Conservation (phyloP, 2,797 vertebrate species). For the Chloroceryle amazona region DNA sequence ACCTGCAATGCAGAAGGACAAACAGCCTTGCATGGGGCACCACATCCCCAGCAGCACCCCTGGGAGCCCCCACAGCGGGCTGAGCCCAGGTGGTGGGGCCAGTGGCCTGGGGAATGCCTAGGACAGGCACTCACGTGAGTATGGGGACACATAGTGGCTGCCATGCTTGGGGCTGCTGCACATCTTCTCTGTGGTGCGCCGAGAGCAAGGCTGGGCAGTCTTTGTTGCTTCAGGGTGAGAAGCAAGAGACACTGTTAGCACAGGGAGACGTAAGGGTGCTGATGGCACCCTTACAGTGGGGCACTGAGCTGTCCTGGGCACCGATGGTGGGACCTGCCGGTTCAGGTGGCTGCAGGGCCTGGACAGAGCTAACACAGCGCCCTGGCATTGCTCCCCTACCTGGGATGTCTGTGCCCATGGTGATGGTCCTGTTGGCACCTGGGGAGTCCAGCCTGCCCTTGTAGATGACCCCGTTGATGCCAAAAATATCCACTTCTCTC, state of each 20-base stretch:
- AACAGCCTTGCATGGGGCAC: rapidly evolving
- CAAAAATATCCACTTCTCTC: conserved; percentile 77
- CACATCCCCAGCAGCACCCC: background rate
- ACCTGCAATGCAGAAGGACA: background rate
- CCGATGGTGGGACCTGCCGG: rapidly evolving
- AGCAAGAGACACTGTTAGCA: background rate
- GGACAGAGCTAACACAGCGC: rapidly evolving
- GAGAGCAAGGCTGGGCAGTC: background rate
- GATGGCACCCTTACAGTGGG: background rate
- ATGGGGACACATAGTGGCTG: background rate
- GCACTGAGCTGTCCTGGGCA: background rate
- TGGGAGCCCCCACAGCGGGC: background rate
- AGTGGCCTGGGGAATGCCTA: background rate
- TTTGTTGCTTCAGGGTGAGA: background rate
- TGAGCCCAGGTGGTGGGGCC: rapidly evolving
- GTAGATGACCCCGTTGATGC: conserved; percentile 73
- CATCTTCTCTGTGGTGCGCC: background rate
- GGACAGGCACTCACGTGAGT: background rate
- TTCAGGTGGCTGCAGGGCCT: background rate
- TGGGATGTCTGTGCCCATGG: conserved; percentile 27
- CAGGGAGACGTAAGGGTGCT: background rate
- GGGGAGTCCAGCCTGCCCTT: conserved; percentile 63
- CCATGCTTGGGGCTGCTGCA: background rate
- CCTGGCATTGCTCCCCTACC: background rate
- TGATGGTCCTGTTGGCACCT: background rate